Percentiles rank a stretch among this genome's conserved stretches.
phyloP scores from a whole-genome alignment of 1,140 invertebrate species.

The Drosophila parvula region DNA sequence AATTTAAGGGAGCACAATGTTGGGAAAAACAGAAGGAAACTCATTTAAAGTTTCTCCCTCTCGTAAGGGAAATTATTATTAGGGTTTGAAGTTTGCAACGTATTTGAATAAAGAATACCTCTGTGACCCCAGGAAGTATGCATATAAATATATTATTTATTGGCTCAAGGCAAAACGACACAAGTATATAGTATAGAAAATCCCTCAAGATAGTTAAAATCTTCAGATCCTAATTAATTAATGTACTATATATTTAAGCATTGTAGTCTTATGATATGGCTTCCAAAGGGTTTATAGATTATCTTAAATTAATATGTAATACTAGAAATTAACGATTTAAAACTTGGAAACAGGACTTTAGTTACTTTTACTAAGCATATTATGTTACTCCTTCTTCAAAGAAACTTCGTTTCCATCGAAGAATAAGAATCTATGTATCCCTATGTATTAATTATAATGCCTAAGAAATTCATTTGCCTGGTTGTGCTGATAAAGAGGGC shows the following conservation, averaged over 20 bases:
- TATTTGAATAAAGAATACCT: neutral
- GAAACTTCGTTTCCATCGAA: too few species aligned
- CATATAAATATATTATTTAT: neutral
- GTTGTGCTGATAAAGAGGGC: neutral
- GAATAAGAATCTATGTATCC: too few species aligned
- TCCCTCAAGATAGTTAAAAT: neutral
- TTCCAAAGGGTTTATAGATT: too few species aligned
- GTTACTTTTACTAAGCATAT: too few species aligned
- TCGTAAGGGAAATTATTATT: neutral
- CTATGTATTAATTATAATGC: neutral
- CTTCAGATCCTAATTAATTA: neutral
- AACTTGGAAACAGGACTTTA: too few species aligned
- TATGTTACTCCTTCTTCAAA: too few species aligned
- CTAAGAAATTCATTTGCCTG: neutral
- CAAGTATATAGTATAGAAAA: neutral
- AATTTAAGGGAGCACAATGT: slow-evolving; percentile 1
- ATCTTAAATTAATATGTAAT: too few species aligned
- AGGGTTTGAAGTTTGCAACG: neutral
- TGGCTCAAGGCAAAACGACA: neutral
- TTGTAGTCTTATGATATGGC: neutral
- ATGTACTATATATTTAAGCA: neutral
- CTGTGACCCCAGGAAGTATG: neutral
- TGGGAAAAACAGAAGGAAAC: neutral
- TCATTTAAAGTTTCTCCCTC: neutral
- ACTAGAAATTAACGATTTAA: too few species aligned